phyloP scores from a whole-genome alignment of 1,140 invertebrate genomes.

The Dreissena rostriformis region DNA sequence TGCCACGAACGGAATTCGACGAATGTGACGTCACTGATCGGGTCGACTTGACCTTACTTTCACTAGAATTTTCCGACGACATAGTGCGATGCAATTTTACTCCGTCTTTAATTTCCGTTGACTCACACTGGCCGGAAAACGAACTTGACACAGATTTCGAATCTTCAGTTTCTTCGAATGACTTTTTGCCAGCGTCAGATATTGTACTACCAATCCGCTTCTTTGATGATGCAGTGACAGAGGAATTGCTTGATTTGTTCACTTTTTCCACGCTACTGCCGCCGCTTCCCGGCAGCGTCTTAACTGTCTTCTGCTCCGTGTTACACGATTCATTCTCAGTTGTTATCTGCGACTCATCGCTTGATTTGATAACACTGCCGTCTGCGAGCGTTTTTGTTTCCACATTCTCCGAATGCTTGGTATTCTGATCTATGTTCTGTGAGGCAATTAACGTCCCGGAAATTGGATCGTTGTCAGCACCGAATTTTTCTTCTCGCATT shows the following conservation, averaged over 20 bases:
- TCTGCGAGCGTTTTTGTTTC: constrained; percentile 19
- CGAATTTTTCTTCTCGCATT: constrained; percentile 15
- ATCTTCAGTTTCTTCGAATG: constrained; percentile 21
- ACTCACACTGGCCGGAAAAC: constrained; percentile 46
- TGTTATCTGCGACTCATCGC: constrained; percentile 1
- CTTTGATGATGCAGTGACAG: constrained; percentile 14
- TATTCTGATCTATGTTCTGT: constrained; percentile 30
- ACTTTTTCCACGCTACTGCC: constrained; percentile 23
- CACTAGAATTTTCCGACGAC: constrained; percentile 35
- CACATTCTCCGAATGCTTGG: constrained; percentile 14
- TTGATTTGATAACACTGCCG: constrained; percentile 8
- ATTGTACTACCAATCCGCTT: neutral
- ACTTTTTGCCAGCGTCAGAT: neutral
- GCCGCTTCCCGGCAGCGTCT: neutral
- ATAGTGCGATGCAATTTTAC: constrained; percentile 8
- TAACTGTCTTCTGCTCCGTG: constrained; percentile 8
- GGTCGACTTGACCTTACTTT: constrained; percentile 37
- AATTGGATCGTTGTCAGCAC: neutral
- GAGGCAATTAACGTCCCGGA: constrained; percentile 17
- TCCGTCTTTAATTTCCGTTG: constrained; percentile 27
- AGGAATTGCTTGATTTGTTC: constrained; percentile 33
- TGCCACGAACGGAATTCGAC: neutral
- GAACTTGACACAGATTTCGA: constrained; percentile 29
- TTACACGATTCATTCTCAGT: constrained; percentile 7
- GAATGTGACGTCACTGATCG: constrained; percentile 15